phyloP scores from a whole-genome alignment of 2,888 invertebrate species.

The Amaurobius ferox region DNA sequence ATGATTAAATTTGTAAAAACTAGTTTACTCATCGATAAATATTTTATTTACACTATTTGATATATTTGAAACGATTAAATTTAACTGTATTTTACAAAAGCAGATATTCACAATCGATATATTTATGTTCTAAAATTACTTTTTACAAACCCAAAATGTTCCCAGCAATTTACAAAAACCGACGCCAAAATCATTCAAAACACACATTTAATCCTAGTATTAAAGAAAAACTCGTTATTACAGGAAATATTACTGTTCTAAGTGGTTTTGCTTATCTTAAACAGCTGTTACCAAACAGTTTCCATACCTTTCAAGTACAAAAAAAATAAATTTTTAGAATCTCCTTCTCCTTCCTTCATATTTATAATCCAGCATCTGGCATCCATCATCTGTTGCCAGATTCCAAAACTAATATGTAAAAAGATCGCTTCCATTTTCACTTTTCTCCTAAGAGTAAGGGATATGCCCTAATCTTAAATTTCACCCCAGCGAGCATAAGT shows the following conservation, averaged over 20 bases:
- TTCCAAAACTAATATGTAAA: background rate
- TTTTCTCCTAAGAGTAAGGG: background rate
- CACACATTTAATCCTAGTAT: background rate
- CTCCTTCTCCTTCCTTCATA: background rate
- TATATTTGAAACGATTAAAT: no score
- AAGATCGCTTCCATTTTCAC: background rate
- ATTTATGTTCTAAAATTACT: no score
- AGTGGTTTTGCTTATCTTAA: background rate
- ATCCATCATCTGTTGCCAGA: slow-evolving; percentile 4
- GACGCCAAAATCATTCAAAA: no score
- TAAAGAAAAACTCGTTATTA: background rate
- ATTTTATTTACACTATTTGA: no score
- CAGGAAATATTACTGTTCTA: background rate
- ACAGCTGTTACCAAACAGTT: background rate
- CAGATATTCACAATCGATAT: no score
- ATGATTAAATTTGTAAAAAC: no score
- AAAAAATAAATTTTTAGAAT: background rate
- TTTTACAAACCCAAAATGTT: no score
- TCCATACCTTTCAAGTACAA: background rate
- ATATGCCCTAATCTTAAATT: background rate
- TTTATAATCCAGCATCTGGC: slow-evolving; percentile 6
- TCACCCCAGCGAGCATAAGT: background rate
- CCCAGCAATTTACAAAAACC: no score
- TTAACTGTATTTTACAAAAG: no score
- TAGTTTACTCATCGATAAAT: no score